These are phyloP conservation scores for Ceratosolen solmsi DNA, from an alignment of 1,140 invertebrate genomes.

Conservation along the genomic window DNA sequence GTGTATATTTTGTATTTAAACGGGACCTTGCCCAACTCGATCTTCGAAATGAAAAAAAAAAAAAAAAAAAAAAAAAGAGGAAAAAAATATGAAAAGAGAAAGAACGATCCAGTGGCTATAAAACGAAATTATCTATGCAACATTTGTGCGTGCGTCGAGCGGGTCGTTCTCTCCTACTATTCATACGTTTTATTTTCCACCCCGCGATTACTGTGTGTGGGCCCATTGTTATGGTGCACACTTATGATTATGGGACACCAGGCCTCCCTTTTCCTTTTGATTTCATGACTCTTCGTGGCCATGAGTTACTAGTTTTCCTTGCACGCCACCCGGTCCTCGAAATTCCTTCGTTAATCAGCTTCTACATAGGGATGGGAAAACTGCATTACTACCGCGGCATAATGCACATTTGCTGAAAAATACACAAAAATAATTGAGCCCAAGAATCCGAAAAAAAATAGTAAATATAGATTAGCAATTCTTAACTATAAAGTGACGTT, in stretches of 20 bases:
- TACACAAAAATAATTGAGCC: no score
- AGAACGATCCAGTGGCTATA: neutral
- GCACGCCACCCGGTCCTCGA: neutral
- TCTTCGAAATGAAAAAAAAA: neutral
- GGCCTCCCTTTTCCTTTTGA: neutral
- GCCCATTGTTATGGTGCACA: conserved; percentile 11
- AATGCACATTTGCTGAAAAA: no score
- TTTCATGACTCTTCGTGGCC: neutral
- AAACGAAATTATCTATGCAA: conserved; percentile 48
- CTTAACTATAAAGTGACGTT: no score
- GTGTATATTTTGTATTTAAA: conserved; percentile 8
- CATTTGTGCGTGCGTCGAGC: neutral
- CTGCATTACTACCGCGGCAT: no score
- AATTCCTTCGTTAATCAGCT: neutral
- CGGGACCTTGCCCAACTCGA: conserved; percentile 7
- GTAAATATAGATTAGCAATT: no score
- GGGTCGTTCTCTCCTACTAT: neutral
- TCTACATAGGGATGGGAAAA: no score
- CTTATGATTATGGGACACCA: neutral
- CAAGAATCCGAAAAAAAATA: no score
- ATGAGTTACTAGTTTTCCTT: conserved; percentile 46
- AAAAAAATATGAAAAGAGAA: neutral
- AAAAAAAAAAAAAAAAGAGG: conserved; percentile 5
- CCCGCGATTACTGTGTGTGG: neutral
- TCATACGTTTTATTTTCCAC: conserved; percentile 14